Conservation (phyloP, 2,888 invertebrate species). For the Pollenia angustigena region DNA sequence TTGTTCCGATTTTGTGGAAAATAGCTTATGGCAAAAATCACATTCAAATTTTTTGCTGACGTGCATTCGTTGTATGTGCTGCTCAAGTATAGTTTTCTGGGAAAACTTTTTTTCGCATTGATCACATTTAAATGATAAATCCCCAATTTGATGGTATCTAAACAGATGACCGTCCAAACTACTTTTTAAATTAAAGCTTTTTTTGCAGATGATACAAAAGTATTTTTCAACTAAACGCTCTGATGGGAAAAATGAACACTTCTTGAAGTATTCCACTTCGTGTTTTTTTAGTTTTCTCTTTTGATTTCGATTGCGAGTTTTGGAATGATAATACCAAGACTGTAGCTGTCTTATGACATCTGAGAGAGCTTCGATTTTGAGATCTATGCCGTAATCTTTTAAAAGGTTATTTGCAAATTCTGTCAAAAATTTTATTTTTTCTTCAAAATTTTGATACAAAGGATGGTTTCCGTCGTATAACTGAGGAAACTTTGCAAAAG, state of each 20-base stretch:
- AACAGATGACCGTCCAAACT: slow-evolving; percentile 77
- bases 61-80: slow-evolving; percentile 77
- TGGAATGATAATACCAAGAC: slow-evolving; percentile 77
- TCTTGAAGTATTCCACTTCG: slow-evolving; percentile 75
- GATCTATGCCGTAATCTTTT: slow-evolving; percentile 59
- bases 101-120: slow-evolving; percentile 76
- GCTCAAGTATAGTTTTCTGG: slow-evolving; percentile 71
- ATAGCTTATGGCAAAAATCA: slow-evolving; percentile 75
- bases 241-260: slow-evolving; percentile 76
- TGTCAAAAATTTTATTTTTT: slow-evolving; percentile 75
- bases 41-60: slow-evolving; percentile 77
- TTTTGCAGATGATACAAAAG: slow-evolving; percentile 77
- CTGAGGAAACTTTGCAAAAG: slow-evolving; percentile 77
- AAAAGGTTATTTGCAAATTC: slow-evolving; percentile 75
- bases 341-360: slow-evolving; percentile 76
- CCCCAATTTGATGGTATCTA: slow-evolving; percentile 78
- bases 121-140: slow-evolving; percentile 77
- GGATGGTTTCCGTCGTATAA: slow-evolving; percentile 76
- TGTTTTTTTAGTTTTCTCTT: slow-evolving; percentile 65
- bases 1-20: slow-evolving; percentile 77
- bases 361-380: slow-evolving; percentile 77
- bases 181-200: slow-evolving; percentile 74
- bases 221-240: slow-evolving; percentile 74
- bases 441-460: slow-evolving; percentile 74
- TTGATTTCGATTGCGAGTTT: slow-evolving; percentile 32